Percentiles rank a stretch among this genome's conserved stretches.
These are phyloP conservation scores for Cerastoderma edule DNA, from an alignment of 2,888 invertebrate genomes.

Conservation along the genomic window DNA sequence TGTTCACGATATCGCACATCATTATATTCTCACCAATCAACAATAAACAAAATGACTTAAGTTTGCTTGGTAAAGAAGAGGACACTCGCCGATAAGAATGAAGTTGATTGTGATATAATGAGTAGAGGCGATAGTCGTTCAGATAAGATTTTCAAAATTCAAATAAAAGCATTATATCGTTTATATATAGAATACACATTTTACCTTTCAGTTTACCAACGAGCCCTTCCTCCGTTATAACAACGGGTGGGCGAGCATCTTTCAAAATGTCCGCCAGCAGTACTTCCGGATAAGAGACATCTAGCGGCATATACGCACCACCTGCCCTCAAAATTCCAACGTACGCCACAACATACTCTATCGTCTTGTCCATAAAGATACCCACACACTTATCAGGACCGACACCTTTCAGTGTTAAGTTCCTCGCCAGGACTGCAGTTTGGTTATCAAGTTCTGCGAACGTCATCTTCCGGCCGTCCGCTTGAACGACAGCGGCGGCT, in stretches of 20 bases:
- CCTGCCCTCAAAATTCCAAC: constrained; percentile 84
- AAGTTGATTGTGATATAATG: no score
- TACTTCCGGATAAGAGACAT: constrained; percentile 82
- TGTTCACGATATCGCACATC: no score
- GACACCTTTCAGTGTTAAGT: constrained; percentile 75
- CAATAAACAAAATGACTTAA: no score
- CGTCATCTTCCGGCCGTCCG: constrained; percentile 70
- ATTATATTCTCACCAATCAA: no score
- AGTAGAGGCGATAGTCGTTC: no score
- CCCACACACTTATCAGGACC: constrained; percentile 79
- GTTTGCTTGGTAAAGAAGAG: no score
- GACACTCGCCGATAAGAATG: no score
- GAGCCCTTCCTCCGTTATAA: constrained; percentile 74
- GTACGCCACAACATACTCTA: constrained; percentile 82
- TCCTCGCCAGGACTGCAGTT: constrained; percentile 78
- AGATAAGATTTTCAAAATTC: no score
- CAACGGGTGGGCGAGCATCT: constrained; percentile 81
- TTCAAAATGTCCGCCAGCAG: constrained; percentile 82
- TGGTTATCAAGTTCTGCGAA: constrained; percentile 76
- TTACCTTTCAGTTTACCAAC: constrained; percentile 66
- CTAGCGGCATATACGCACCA: constrained; percentile 83
- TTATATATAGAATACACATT: no score
- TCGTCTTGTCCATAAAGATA: constrained; percentile 82
- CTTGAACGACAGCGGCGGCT: constrained; percentile 71
- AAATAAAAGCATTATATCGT: no score